Conservation (phyloP, 1,140 invertebrate species). For the Cotesia vestalis region DNA sequence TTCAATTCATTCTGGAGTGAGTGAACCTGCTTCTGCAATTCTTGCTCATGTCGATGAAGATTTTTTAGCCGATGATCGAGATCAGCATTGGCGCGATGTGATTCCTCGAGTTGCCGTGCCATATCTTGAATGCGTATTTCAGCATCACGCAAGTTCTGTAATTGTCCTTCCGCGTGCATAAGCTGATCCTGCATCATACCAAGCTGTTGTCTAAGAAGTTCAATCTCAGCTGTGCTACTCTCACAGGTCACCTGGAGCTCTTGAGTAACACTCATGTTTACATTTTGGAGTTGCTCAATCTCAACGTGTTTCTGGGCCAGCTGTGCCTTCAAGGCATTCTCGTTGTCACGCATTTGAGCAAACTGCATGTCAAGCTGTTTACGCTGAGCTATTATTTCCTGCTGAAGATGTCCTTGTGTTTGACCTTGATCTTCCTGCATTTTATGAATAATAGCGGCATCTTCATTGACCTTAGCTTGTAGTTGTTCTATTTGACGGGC, state of each 20-base stretch:
- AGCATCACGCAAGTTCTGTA: slow-evolving; percentile 53
- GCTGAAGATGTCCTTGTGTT: slow-evolving; percentile 64
- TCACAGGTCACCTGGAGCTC: slow-evolving; percentile 66
- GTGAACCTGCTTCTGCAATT: slow-evolving; percentile 58
- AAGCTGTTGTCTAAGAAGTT: slow-evolving; percentile 61
- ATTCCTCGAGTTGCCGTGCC: slow-evolving; percentile 70
- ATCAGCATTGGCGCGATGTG: slow-evolving; percentile 64
- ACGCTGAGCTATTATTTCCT: slow-evolving; percentile 63
- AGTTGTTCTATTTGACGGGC: slow-evolving; percentile 66
- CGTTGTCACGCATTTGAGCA: slow-evolving; percentile 62
- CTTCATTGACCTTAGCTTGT: slow-evolving; percentile 71
- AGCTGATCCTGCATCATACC: slow-evolving; percentile 63
- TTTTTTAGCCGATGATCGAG: slow-evolving; percentile 67
- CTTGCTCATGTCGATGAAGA: slow-evolving; percentile 59
- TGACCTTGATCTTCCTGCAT: slow-evolving; percentile 68
- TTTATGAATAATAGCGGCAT: slow-evolving; percentile 66
- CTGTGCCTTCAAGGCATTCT: slow-evolving; percentile 64
- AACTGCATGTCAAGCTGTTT: slow-evolving; percentile 68
- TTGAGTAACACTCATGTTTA: slow-evolving; percentile 60
- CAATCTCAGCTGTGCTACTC: slow-evolving; percentile 59
- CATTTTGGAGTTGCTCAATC: slow-evolving; percentile 62
- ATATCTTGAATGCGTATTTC: slow-evolving; percentile 60
- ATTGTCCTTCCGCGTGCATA: slow-evolving; percentile 56
- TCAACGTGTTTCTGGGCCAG: slow-evolving; percentile 67
- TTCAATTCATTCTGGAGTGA: slow-evolving; percentile 56